Percentiles rank a stretch among this genome's conserved stretches.
Evolutionary conservation across 2,113 vertebrate genomes (phyloP).

Genomic region (Epinephelus fuscoguttatus): DNA sequence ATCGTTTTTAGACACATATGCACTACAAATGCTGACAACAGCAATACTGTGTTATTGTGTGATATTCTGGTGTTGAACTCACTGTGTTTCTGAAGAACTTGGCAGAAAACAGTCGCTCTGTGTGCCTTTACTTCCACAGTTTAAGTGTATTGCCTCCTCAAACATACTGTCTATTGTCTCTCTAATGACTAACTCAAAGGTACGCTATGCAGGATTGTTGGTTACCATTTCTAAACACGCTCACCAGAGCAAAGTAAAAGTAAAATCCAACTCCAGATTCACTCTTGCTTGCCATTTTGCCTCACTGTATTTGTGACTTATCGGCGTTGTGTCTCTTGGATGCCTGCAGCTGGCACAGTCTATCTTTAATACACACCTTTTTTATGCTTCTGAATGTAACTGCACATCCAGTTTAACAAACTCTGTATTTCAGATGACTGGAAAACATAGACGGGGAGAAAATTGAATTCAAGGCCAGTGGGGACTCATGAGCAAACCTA

Average conservation of each 20-base stretch:
- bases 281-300: too few species aligned
- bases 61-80: background rate
- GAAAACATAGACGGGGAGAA: background rate
- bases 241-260: too few species aligned
- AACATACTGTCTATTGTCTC: background rate
- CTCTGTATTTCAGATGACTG: constrained; percentile 3
- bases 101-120: background rate
- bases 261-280: too few species aligned
- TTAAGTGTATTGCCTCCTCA: background rate
- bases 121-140: constrained; percentile 14
- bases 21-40: background rate
- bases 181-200: background rate
- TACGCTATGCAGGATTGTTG: too few species aligned
- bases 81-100: background rate
- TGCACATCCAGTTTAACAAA: background rate
- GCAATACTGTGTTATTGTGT: constrained; percentile 2
- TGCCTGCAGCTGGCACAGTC: too few species aligned
- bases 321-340: too few species aligned
- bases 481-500: background rate
- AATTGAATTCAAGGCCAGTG: constrained; percentile 16
- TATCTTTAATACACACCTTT: too few species aligned
- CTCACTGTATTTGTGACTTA: too few species aligned
- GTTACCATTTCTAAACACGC: too few species aligned
- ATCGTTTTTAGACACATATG: background rate
- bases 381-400: background rate